phyloP scores from a whole-genome alignment of 2,113 vertebrate species.

The Protobothrops flavoviridis region DNA sequence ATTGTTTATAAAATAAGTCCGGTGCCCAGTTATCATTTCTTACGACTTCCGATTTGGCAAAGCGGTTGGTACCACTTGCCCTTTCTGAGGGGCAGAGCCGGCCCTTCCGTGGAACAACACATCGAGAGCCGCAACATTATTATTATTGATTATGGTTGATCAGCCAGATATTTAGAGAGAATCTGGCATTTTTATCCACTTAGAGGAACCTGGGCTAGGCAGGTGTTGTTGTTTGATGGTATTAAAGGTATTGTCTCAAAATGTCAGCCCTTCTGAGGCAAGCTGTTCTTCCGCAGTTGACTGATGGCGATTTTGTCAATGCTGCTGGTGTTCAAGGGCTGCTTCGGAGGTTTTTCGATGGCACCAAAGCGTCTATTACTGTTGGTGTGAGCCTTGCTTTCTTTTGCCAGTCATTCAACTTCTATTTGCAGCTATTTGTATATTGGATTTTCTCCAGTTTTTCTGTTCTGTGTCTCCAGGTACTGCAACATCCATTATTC shows the following conservation, averaged over 20 bases:
- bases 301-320: background rate
- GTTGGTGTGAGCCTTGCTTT: too few relatives aligned
- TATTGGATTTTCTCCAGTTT: background rate
- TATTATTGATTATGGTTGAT: background rate
- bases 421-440: background rate
- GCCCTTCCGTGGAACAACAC: background rate
- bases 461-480: background rate
- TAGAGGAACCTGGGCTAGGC: too few relatives aligned
- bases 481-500: background rate
- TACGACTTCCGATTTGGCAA: constrained; percentile 2
- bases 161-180: background rate
- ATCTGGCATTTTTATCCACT: background rate
- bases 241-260: background rate
- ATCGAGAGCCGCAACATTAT: background rate
- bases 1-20: background rate
- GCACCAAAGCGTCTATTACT: too few relatives aligned
- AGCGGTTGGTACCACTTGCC: accelerated
- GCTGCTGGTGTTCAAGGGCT: too few relatives aligned
- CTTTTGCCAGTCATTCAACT: too few relatives aligned
- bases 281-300: background rate
- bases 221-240: background rate
- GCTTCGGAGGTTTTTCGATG: too few relatives aligned
- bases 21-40: background rate
- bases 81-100: background rate
- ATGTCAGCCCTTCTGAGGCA: background rate